Conservation (phyloP, 2,888 invertebrate species). For the Octonoba sinensis region DNA sequence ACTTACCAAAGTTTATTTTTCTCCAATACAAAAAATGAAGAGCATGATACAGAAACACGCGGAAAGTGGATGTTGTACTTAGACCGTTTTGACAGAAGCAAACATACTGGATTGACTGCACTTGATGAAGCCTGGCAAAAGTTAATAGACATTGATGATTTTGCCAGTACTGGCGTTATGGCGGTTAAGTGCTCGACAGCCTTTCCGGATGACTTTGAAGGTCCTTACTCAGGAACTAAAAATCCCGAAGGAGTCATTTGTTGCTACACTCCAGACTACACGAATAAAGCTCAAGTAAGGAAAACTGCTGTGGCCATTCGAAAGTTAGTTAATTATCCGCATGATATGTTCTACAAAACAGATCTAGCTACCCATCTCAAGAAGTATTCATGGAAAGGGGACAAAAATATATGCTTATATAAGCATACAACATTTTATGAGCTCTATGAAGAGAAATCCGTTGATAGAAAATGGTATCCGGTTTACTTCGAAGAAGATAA, state of each 20-base stretch:
- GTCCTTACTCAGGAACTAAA: background rate
- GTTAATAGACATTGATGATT: conserved; percentile 8
- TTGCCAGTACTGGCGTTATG: background rate
- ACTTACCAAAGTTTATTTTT: no score
- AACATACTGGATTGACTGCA: background rate
- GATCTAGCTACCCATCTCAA: conserved; percentile 9
- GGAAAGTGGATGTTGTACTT: conserved; percentile 39
- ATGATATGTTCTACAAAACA: conserved; percentile 29
- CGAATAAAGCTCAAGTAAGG: conserved; percentile 5
- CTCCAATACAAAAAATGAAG: no score
- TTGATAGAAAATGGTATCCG: no score
- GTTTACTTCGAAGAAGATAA: no score
- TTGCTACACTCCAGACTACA: conserved; percentile 32
- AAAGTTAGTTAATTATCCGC: background rate
- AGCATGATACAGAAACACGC: background rate
- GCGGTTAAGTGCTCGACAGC: conserved; percentile 28
- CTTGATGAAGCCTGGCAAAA: conserved; percentile 28
- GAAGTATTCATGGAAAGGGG: background rate
- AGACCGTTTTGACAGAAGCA: background rate
- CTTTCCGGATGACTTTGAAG: background rate
- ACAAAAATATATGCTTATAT: conserved; percentile 15
- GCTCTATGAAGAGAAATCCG: conserved; percentile 26
- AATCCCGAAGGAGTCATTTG: conserved; percentile 15
- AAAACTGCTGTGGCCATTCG: conserved; percentile 32
- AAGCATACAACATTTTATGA: conserved; percentile 17